Evolutionary conservation across 2,888 invertebrate genomes (phyloP), one percentile per base, ranked within the genome.

Genomic region (Zele albiditarsus): DNA sequence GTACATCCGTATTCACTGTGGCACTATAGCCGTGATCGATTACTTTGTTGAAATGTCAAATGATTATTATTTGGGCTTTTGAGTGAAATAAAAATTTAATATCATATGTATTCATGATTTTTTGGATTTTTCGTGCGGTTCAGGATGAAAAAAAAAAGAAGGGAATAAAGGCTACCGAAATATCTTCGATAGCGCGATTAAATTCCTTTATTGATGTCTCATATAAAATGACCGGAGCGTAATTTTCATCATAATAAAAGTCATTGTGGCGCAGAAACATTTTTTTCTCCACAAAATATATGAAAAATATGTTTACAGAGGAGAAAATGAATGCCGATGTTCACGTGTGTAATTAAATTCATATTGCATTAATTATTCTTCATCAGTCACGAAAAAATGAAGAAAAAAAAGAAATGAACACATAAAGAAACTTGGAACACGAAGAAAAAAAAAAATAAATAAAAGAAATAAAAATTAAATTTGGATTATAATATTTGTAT

Each of bases 401-500:
- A 16, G 2, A n/a, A 46, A 14, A 42, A 42, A 14, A 42, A 42
- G 2, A 5, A 38, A 38, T 31, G 31, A 31, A 4, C 5, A 31
- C 31, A 31, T 31, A 31, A 31, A 31, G 31, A 31, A 31, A 14
- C 46, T 46, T 46, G 3, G 10, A 46, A 46, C 0, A 3, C 14
- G n/a, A 46, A n/a, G 2, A n/a, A n/a, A 46, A 12, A 42, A 42
- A 12, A 42, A 33, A 42, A 42, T 12, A 42, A 42, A 42, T 16
- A n/a, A 42, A 42, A 57, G 20, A 25, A 16, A 57, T 10, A 57
- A 57, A 57, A 57, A 57, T 57, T 57, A 25, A 25, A 57, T 57
- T 57, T 57, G 27, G 5, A 25, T 60, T 60, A 60, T 28, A 60
- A 60, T 60, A 60, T 60, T 60, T 60, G 25, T 60, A 60, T 27